Percentiles rank a stretch among this genome's conserved stretches.
phyloP scores from a whole-genome alignment of 2,888 invertebrate species.

The Pemphredon lugubris region DNA sequence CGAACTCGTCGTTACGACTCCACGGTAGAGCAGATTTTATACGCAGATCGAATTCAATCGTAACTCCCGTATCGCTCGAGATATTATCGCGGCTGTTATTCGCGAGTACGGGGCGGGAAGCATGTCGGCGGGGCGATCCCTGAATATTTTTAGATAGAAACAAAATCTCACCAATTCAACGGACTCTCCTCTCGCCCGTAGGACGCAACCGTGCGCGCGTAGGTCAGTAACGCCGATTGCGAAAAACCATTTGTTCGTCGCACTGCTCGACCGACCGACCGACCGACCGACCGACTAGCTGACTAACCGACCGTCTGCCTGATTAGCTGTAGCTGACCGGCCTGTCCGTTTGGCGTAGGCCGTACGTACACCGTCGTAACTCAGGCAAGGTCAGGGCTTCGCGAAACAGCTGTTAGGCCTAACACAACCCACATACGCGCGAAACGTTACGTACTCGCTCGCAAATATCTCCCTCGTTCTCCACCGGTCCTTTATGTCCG shows the following conservation, averaged over 20 bases:
- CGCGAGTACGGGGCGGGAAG: no score
- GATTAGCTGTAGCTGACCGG: conserved; percentile 54
- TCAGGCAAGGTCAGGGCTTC: conserved; percentile 73
- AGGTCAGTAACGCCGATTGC: conserved; percentile 74
- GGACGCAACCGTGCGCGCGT: conserved; percentile 48
- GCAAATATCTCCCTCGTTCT: conserved; percentile 46
- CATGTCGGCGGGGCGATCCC: no score
- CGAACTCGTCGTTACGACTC: no score
- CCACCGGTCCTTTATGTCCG: conserved; percentile 33
- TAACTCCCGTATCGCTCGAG: no score
- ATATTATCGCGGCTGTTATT: no score
- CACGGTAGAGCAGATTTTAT: no score
- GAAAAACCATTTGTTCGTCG: conserved; percentile 64
- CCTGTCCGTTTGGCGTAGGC: conserved; percentile 67
- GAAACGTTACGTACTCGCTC: conserved; percentile 50
- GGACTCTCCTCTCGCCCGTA: conserved; percentile 45
- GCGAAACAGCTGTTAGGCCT: conserved; percentile 75
- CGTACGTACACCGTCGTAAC: conserved; percentile 50
- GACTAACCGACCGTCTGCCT: conserved; percentile 40
- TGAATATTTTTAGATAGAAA: no score
- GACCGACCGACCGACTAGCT: conserved; percentile 44
- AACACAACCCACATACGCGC: conserved; percentile 63
- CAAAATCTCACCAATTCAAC: no score
- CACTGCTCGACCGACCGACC: conserved; percentile 29
- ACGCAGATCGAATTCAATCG: no score